Evolutionary conservation across 92 coral and sea anemone species (phyloP), one percentile per base, ranked within the genome.

Genomic region (Anthopleura xanthogrammica): DNA sequence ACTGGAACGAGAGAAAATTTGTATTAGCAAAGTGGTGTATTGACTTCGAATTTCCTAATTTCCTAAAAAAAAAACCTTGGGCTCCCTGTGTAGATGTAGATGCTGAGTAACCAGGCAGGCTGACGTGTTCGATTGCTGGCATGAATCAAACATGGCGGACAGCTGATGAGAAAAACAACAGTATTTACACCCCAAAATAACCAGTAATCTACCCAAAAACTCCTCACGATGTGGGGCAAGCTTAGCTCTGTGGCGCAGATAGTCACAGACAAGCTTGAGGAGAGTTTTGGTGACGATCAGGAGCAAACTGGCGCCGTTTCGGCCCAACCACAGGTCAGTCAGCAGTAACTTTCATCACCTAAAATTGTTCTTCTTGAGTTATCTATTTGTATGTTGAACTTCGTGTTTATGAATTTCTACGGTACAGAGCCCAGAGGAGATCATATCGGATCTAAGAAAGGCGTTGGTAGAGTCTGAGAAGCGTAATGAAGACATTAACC

Each of bases 211-310:
- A 56, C 76, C 85, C 41, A n/a, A 13, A 72, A 65, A 17, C 75
- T 65, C 55, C 79, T 6, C 83, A 83, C 86, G 12, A 97, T 97
- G 99, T 97, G 99, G 99, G 98, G 99, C 52, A 89, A 94, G 86
- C 87, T 97, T 42, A 89, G 89, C 54, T 91, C 94, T 85, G 91
- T 92, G 72, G 90, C 98, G 16, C 98, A 97, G 79, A 88, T 93
- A 78, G 94, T 97, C 80, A 98, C 93, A 76, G 99, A 97, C 64
- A 97, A 97, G 75, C 86, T 97, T 78, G 99, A 97, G 76, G 98
- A 85, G 82, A 94, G 98, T 54, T 80, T 89, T 43, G 95, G 94
- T 14, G 99, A 97, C 23, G 98, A 93, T 72, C 92, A 88, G 17
- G 93, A 60, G 23, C 88, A 83, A 36, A 71, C 66, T 41, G 73